Evolutionary conservation across 1,140 invertebrate species (phyloP).

Genomic region (Diploscapter pachys): DNA sequence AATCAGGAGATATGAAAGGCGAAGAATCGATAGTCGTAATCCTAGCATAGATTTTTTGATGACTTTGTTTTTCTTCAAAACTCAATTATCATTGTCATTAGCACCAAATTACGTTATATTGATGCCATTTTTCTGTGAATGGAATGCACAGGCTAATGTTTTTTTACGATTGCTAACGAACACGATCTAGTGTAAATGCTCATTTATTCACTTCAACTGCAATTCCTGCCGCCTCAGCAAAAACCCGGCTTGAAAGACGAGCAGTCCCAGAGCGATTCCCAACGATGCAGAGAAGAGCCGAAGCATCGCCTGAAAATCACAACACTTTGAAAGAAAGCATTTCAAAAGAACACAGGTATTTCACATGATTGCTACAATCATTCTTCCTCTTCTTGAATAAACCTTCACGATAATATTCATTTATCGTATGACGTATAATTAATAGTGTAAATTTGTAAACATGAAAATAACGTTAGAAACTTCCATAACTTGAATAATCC

Average conservation of each 20-base stretch:
- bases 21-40: no score
- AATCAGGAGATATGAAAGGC: no score
- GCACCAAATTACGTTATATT: no score
- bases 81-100: no score
- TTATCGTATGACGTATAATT: not conserved
- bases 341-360: conserved; percentile 1
- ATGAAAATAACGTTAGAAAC: not conserved
- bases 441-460: not conserved
- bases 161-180: no score
- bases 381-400: not conserved
- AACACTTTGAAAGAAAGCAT: not conserved
- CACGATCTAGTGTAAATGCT: no score
- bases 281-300: conserved; percentile 15
- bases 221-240: conserved; percentile 37
- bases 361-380: not conserved
- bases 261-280: conserved; percentile 20
- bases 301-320: conserved; percentile 6
- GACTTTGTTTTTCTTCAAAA: no score
- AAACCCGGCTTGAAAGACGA: conserved; percentile 41
- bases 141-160: no score
- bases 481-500: no score
- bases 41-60: no score
- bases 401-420: not conserved
- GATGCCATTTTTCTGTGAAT: no score
- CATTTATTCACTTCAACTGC: not conserved